Percentiles rank a stretch among this genome's conserved stretches.
These are phyloP conservation scores for Cetoscarus ocellatus DNA, from an alignment of 2,797 vertebrate species.

Conservation along the genomic window DNA sequence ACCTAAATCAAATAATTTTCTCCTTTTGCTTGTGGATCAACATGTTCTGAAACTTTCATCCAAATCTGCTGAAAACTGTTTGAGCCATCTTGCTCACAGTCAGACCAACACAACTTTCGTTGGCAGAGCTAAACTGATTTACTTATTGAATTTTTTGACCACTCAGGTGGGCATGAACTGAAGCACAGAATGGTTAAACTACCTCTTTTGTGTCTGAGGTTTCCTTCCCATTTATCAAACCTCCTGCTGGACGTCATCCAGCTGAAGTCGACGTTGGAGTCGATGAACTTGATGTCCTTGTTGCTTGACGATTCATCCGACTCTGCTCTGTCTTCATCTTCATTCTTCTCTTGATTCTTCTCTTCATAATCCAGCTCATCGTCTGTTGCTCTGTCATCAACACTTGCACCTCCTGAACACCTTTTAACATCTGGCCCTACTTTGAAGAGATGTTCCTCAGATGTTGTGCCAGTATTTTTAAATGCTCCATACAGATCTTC, in stretches of 20 bases:
- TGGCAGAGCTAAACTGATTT: not conserved
- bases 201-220: constrained; percentile 50
- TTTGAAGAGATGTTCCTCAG: not conserved
- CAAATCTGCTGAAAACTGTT: too few species aligned
- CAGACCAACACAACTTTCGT: too few species aligned
- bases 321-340: not conserved
- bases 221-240: constrained; percentile 54
- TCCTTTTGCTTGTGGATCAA: too few species aligned
- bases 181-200: not conserved
- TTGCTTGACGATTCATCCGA: constrained; percentile 35
- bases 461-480: not conserved
- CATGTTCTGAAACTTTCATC: too few species aligned
- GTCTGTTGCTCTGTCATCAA: not conserved
- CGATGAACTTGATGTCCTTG: constrained; percentile 57
- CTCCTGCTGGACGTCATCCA: not conserved
- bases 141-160: too few species aligned
- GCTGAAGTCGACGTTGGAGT: constrained; percentile 52
- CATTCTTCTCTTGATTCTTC: not conserved
- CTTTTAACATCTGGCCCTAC: not conserved
- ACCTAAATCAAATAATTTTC: too few species aligned
- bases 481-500: not conserved
- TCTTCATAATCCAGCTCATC: not conserved
- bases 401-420: not conserved
- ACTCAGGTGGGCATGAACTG: not conserved
- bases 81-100: too few species aligned